Evolutionary conservation across 2,888 invertebrate genomes (phyloP).

Genomic region (Tenthredo notha): DNA sequence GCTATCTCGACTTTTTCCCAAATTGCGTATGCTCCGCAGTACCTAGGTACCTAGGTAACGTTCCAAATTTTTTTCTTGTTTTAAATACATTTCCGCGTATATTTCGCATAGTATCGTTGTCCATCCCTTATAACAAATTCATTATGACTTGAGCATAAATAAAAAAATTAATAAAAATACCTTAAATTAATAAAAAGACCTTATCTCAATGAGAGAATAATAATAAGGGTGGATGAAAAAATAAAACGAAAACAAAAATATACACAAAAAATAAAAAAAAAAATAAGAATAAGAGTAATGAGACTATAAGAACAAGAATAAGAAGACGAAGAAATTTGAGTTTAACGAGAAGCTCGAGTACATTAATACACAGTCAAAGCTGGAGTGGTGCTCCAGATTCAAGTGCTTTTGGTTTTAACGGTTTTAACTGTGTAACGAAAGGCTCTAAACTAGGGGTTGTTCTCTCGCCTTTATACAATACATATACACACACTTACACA

Average conservation of each 20-base stretch:
- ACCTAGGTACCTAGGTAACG: not conserved
- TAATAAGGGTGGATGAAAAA: not conserved
- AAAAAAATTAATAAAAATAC: no score
- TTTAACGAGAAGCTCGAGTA: constrained; percentile 32
- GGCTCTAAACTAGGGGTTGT: constrained; percentile 12
- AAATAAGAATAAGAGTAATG: not conserved
- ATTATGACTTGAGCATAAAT: no score
- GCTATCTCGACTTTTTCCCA: not conserved
- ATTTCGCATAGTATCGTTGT: no score
- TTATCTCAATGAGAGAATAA: not conserved
- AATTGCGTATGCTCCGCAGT: not conserved
- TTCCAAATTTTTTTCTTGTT: not conserved
- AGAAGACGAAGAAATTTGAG: not conserved
- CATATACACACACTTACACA: not conserved
- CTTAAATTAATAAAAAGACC: no score
- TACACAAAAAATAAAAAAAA: not conserved
- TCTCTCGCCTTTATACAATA: not conserved
- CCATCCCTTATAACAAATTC: no score
- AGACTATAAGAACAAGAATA: not conserved
- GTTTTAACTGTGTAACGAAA: constrained; percentile 37
- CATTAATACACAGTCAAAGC: constrained; percentile 34
- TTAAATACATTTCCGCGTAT: not conserved
- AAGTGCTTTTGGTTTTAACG: constrained; percentile 32
- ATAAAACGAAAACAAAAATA: not conserved
- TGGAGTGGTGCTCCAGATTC: constrained; percentile 24